Evolutionary conservation across 2,113 vertebrate genomes (phyloP), one percentile per base, ranked within the genome.

Genomic region (Promerops cafer): DNA sequence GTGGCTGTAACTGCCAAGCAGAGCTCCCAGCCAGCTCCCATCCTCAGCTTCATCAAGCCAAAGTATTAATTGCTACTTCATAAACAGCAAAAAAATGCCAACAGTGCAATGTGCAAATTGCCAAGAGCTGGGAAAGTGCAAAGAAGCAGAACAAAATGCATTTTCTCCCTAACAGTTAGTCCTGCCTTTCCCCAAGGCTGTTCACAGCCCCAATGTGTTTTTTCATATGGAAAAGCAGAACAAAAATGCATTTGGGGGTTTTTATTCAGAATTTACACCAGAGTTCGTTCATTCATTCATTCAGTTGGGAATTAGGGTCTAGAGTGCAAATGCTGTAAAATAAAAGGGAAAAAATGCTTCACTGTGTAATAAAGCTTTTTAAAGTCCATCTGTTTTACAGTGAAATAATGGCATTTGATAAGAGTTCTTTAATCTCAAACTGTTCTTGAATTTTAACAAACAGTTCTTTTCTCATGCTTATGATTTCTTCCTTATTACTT

Each of bases 1-100:
- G 24, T 0, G 4, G 4, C 10, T 23, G 6, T 3, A 6, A 22
- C 0, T 13, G 40, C 11, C 71, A 68, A 61, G 44, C 71, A 65
- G 15, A 61, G 63, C 53, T 68, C 26, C 30, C 76, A 44, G 42
- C 47, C 9, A 84, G 69, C 82, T 65, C 63, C 74, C 52, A 75
- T 1, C 42, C 47, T 4, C 57, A 31, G 26, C 10, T 11, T 56
- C 80, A 63, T 16, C 59, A 49, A 59, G 66, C 39, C 79, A 44
- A 82, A 60, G 37, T 1, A 57, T 27, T 69, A 53, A 80, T 2
- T 57, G n/a, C 13, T 44, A 28, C 28, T 87, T 66, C 68, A 87
- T 7, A 47, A 35, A 35, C 21, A n/a, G 47, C 6, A 60, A 28
- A 28, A 37, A 60, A n/a, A 60, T 10, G n/a, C 78, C 61, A 49